Percentiles rank a stretch among this genome's conserved stretches.
Conservation (phyloP, 2,888 invertebrate genomes). For the Archaeoteleia sp. region DNA sequence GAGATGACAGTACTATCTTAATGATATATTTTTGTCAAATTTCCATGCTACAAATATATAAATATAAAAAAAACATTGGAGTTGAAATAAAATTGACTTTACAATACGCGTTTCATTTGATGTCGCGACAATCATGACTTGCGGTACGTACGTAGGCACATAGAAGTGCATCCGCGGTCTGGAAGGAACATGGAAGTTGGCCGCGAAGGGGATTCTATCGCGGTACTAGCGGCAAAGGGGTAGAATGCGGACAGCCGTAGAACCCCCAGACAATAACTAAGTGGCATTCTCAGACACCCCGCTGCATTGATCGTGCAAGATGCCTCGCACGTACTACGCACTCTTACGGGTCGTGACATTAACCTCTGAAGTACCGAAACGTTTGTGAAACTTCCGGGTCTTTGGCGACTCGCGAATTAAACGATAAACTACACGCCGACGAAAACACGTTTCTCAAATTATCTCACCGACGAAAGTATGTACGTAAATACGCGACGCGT, state of each 20-base stretch:
- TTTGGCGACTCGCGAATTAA: slow-evolving; percentile 38
- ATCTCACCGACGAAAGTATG: slow-evolving; percentile 1
- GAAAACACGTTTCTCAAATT: slow-evolving; percentile 39
- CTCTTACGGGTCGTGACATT: slow-evolving; percentile 55
- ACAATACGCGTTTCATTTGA: not conserved
- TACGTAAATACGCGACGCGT: not conserved
- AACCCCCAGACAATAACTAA: slow-evolving; percentile 65
- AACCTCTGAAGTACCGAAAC: slow-evolving; percentile 62
- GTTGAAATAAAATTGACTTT: no score
- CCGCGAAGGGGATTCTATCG: slow-evolving; percentile 30
- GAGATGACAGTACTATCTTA: no score
- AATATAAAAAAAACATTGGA: no score
- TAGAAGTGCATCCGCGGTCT: slow-evolving; percentile 26
- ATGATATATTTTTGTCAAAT: no score
- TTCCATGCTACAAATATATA: no score
- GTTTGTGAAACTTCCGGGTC: slow-evolving; percentile 38
- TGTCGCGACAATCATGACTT: slow-evolving; percentile 32
- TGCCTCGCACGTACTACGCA: slow-evolving; percentile 51
- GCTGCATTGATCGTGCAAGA: slow-evolving; percentile 59
- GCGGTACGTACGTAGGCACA: slow-evolving; percentile 21
- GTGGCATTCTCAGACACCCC: slow-evolving; percentile 68
- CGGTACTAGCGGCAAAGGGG: slow-evolving; percentile 29
- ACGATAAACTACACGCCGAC: slow-evolving; percentile 64
- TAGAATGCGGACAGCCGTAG: slow-evolving; percentile 51
- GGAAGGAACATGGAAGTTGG: slow-evolving; percentile 27